These are phyloP conservation scores for Yponomeuta evonymella DNA, from an alignment of 2,888 invertebrate species.

Conservation along the genomic window DNA sequence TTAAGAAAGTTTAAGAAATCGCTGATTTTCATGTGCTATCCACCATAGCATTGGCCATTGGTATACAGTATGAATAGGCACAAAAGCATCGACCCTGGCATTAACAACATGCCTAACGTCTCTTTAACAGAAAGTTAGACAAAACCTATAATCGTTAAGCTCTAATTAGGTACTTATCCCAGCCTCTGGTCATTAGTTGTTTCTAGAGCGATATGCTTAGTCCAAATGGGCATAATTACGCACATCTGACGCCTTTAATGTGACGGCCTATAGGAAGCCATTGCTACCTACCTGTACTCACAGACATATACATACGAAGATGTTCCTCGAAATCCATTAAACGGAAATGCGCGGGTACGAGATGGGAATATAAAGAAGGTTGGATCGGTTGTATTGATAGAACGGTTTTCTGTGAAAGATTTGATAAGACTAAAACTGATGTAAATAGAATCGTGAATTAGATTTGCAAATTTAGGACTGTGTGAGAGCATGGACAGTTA, in stretches of 20 bases:
- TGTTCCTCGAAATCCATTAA: conserved; percentile 58
- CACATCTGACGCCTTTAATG: conserved; percentile 11
- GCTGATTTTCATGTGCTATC: no score
- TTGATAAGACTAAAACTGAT: no score
- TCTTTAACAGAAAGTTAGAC: not conserved
- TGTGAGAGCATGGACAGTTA: no score
- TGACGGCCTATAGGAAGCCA: not conserved
- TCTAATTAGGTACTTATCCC: conserved; percentile 1
- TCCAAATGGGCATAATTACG: conserved; percentile 10
- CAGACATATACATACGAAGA: not conserved
- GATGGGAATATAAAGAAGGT: not conserved
- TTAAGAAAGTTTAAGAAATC: no score
- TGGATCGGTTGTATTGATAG: not conserved
- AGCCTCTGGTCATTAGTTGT: conserved; percentile 1
- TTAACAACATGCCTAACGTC: not conserved
- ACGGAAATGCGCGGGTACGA: conserved; percentile 42
- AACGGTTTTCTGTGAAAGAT: no score
- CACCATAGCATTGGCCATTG: no score
- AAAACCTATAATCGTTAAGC: conserved; percentile 1
- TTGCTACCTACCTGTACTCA: not conserved
- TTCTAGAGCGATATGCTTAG: conserved; percentile 5
- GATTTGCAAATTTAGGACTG: no score
- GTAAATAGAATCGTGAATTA: no score
- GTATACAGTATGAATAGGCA: no score
- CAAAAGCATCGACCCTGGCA: no score